These are phyloP conservation scores for Papilio aristodemus DNA, from an alignment of 1,140 invertebrate genomes.

Conservation along the genomic window DNA sequence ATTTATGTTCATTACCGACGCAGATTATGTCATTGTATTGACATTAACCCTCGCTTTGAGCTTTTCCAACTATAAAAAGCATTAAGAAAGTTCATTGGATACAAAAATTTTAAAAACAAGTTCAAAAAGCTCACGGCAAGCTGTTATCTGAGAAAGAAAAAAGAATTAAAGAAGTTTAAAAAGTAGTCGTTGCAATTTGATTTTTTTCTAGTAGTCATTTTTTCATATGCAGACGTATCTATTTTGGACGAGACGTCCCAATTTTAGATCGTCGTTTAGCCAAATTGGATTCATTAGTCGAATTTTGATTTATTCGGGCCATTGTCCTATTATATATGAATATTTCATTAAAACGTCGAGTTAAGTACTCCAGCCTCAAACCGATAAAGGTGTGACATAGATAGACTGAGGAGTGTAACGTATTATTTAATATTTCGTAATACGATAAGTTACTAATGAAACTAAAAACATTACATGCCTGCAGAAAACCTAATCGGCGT, in stretches of 20 bases:
- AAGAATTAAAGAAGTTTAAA: too few species aligned
- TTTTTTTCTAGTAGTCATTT: too few species aligned
- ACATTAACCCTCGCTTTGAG: background rate
- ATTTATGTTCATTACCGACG: conserved; percentile 11
- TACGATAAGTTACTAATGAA: background rate
- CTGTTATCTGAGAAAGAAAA: too few species aligned
- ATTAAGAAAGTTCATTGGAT: too few species aligned
- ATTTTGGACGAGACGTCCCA: background rate
- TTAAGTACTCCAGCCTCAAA: background rate
- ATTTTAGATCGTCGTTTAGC: background rate
- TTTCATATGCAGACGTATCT: background rate
- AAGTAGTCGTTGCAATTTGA: too few species aligned
- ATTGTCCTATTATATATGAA: conserved; percentile 11
- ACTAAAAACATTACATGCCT: too few species aligned
- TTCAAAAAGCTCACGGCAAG: too few species aligned
- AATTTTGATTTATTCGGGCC: conserved; percentile 6
- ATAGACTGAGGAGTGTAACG: conserved; percentile 7
- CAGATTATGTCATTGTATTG: conserved; percentile 16
- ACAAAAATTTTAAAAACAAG: too few species aligned
- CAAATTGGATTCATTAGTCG: conserved; percentile 5
- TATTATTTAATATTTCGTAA: background rate
- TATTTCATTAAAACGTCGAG: background rate
- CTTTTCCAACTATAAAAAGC: background rate
- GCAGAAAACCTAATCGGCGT: too few species aligned
- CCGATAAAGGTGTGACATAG: background rate